These are phyloP conservation scores for Pygoscelis antarcticus DNA, from an alignment of 2,113 vertebrate species.

Conservation along the genomic window DNA sequence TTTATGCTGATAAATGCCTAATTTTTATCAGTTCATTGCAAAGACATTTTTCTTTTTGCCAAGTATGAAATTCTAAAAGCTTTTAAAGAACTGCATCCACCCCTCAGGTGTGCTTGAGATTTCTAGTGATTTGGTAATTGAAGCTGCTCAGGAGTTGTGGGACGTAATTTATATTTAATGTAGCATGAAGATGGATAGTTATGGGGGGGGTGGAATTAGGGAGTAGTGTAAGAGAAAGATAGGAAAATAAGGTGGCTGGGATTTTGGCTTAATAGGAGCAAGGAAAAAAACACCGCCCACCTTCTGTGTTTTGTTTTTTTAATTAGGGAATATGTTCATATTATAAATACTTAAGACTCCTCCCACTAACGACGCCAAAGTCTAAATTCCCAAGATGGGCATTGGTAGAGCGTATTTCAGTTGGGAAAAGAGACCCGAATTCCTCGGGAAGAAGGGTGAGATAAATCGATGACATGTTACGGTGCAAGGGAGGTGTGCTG, in stretches of 20 bases:
- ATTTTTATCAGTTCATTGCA: not conserved
- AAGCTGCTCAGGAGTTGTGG: not conserved
- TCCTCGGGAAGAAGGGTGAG: not conserved
- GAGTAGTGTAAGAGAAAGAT: not conserved
- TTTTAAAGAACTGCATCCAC: not conserved
- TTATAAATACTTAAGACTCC: not conserved
- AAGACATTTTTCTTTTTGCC: conserved; percentile 9
- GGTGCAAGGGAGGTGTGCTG: not conserved
- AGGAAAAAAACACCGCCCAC: not conserved
- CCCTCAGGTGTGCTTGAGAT: not conserved
- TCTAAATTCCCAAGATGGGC: not conserved
- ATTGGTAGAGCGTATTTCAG: not conserved
- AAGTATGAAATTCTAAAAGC: not conserved
- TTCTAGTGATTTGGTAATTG: not conserved
- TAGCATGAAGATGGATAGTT: not conserved
- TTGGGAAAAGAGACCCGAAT: not conserved
- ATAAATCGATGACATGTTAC: not conserved
- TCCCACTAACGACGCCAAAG: not conserved
- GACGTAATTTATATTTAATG: not conserved
- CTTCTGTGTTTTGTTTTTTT: not conserved
- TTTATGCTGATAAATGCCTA: not conserved
- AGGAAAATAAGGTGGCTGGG: not conserved
- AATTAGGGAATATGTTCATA: not conserved
- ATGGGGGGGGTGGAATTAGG: not conserved
- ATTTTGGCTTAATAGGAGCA: not conserved